Percentiles rank a stretch among this genome's conserved stretches.
phyloP scores from a whole-genome alignment of 2,888 invertebrate species.

The Panopea generosa region DNA sequence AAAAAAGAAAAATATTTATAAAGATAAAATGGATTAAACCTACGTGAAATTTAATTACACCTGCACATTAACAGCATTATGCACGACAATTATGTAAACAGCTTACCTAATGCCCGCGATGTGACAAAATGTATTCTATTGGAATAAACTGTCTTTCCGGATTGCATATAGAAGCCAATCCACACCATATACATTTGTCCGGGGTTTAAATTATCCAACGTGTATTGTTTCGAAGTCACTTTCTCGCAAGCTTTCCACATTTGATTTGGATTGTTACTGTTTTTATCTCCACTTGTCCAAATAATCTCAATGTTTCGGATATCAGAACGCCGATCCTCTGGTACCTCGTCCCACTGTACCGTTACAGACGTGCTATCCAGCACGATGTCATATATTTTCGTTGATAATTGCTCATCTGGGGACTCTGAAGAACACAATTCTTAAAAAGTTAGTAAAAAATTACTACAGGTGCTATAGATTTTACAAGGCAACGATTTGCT shows the following conservation, averaged over 20 bases:
- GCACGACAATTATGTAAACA: not conserved
- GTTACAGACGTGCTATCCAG: constrained; percentile 25
- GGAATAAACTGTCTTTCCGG: constrained; percentile 38
- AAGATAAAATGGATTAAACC: too few relatives aligned
- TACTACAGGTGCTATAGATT: too few relatives aligned
- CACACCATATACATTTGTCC: constrained; percentile 45
- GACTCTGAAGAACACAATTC: constrained; percentile 46
- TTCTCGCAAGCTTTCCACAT: constrained; percentile 33
- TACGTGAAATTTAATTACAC: too few relatives aligned
- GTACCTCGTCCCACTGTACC: constrained; percentile 33
- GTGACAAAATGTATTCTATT: constrained; percentile 55
- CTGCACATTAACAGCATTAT: too few relatives aligned
- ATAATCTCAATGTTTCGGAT: constrained; percentile 37
- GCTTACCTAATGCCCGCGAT: constrained; percentile 20
- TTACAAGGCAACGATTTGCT: too few relatives aligned
- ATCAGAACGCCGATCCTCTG: not conserved
- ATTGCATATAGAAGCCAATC: constrained; percentile 32
- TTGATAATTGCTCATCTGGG: constrained; percentile 10
- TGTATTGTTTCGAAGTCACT: constrained; percentile 12
- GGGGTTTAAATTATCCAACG: constrained; percentile 26
- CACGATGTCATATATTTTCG: constrained; percentile 21
- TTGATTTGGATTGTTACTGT: not conserved
- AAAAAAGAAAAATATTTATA: too few relatives aligned
- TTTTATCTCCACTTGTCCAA: constrained; percentile 20
- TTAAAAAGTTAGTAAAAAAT: too few relatives aligned